These are phyloP conservation scores for Antheraea assamensis DNA, from an alignment of 2,888 invertebrate genomes.

Conservation along the genomic window DNA sequence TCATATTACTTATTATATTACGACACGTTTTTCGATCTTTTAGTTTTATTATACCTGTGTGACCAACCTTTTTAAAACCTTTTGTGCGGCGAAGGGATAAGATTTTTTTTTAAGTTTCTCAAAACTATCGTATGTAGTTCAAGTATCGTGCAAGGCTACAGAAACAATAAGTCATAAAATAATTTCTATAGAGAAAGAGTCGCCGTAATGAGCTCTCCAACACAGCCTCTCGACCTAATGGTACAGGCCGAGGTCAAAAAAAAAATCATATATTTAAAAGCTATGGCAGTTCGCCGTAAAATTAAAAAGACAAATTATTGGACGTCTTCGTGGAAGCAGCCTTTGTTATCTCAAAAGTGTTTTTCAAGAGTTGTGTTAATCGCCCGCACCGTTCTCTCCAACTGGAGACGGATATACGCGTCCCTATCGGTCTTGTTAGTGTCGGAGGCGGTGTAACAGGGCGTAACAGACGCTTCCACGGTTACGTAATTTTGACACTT, in stretches of 20 bases:
- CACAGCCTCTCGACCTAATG: conserved; percentile 70
- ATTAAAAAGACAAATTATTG: conserved; percentile 83
- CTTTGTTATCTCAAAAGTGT: conserved; percentile 82
- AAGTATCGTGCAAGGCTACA: conserved; percentile 53
- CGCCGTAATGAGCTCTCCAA: conserved; percentile 72
- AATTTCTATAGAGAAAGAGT: conserved; percentile 63
- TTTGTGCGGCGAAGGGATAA: conserved; percentile 14
- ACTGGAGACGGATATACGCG: conserved; percentile 53
- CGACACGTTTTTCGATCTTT: conserved; percentile 59
- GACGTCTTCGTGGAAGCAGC: conserved; percentile 80
- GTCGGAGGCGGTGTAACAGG: conserved; percentile 73
- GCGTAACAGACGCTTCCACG: conserved; percentile 76
- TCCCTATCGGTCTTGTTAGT: conserved; percentile 78
- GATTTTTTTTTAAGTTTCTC: conserved; percentile 22
- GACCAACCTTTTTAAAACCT: conserved; percentile 18
- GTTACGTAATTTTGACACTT: conserved; percentile 81
- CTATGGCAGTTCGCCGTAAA: conserved; percentile 79
- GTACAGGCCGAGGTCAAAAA: conserved; percentile 68
- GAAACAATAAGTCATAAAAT: conserved; percentile 77
- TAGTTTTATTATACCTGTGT: conserved; percentile 30
- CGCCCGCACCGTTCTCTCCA: conserved; percentile 61
- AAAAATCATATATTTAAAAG: conserved; percentile 75
- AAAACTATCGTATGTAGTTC: conserved; percentile 40
- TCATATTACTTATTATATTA: conserved; percentile 70
- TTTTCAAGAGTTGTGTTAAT: conserved; percentile 80